Evolutionary conservation across 2,797 vertebrate species (phyloP).

Genomic region (Lagodon rhomboides): DNA sequence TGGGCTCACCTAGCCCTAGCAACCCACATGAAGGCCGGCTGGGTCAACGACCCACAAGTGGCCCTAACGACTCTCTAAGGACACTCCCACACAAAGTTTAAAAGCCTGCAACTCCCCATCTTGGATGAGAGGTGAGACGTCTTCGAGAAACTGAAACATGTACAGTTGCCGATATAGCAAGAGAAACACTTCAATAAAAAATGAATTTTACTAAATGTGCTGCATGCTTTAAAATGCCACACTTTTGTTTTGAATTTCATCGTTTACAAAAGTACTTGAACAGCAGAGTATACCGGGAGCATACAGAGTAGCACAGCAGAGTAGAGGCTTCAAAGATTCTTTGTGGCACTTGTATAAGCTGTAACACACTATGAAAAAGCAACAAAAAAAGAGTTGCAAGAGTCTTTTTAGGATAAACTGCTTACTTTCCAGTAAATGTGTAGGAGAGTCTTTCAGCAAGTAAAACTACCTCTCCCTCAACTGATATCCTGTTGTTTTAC

Average conservation of each 20-base stretch:
- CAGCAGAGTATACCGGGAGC: too few relatives aligned
- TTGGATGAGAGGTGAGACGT: too few relatives aligned
- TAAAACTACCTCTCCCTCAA: background rate
- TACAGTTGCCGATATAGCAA: background rate
- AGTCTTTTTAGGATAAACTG: background rate
- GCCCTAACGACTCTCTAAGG: too few relatives aligned
- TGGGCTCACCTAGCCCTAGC: too few relatives aligned
- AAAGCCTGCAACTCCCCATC: too few relatives aligned
- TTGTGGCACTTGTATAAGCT: background rate
- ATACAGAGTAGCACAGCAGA: background rate
- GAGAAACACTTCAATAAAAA: background rate
- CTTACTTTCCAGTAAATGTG: background rate
- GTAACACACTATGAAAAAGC: background rate
- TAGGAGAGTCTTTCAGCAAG: background rate
- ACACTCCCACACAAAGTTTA: too few relatives aligned
- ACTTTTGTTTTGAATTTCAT: background rate
- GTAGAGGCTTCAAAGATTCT: background rate
- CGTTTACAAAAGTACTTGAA: too few relatives aligned
- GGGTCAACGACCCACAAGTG: too few relatives aligned
- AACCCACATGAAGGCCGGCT: too few relatives aligned
- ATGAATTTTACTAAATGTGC: background rate
- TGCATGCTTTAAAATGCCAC: background rate
- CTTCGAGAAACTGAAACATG: too few relatives aligned
- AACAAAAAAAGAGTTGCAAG: background rate
- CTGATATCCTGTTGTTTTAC: slow-evolving; percentile 10